Evolutionary conservation across 2,888 invertebrate species (phyloP).

Genomic region (Hemistola chrysoprasaria): DNA sequence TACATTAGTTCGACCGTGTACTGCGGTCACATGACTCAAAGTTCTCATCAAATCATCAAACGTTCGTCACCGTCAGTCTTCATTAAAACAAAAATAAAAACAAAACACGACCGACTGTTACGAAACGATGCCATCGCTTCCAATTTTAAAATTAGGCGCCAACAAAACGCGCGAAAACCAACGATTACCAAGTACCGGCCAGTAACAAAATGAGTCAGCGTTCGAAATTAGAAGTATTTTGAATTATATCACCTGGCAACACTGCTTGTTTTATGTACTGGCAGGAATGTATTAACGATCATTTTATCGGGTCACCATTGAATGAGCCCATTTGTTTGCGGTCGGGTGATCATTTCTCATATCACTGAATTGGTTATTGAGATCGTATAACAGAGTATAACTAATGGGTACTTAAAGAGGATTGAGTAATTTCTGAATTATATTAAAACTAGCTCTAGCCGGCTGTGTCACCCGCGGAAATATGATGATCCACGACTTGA

Average conservation of each 20-base stretch:
- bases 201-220: conserved; percentile 52
- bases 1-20: too few relatives aligned
- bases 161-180: conserved; percentile 44
- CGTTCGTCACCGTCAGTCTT: conserved; percentile 6
- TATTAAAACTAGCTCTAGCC: too few relatives aligned
- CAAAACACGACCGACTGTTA: conserved; percentile 40
- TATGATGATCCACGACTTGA: too few relatives aligned
- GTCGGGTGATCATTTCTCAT: conserved; percentile 12
- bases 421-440: conserved; percentile 17
- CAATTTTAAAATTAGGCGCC: conserved; percentile 63
- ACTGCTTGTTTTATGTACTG: conserved; percentile 31
- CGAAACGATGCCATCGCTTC: conserved; percentile 47
- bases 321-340: conserved; percentile 15
- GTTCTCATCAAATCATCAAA: conserved; percentile 13
- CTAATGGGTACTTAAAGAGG: conserved; percentile 6
- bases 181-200: conserved; percentile 45
- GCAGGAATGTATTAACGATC: conserved; percentile 16
- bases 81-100: conserved; percentile 18
- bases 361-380: conserved; percentile 13
- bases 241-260: conserved; percentile 59
- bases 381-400: conserved; percentile 13
- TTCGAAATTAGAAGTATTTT: conserved; percentile 48
- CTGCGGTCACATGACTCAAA: conserved; percentile 13
- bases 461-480: too few relatives aligned
- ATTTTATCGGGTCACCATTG: conserved; percentile 13